phyloP scores from a whole-genome alignment of 2,113 vertebrate genomes.

The Alexandromys fortis region DNA sequence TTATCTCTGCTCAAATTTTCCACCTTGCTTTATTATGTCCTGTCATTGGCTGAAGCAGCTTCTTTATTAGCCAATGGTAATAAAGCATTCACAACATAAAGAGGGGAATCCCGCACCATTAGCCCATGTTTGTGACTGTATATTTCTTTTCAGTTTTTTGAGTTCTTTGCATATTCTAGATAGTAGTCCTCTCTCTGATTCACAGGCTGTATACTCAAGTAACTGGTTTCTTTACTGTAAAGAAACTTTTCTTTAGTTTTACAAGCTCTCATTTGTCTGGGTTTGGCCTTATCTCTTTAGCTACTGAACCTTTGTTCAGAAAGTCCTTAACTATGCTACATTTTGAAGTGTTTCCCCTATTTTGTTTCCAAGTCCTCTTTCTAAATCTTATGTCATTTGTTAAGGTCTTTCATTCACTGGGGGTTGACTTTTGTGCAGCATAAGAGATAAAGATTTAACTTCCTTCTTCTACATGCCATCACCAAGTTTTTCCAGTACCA shows the following conservation, averaged over 20 bases:
- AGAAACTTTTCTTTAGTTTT: background rate
- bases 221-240: background rate
- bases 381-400: background rate
- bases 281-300: background rate
- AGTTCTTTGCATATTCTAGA: background rate
- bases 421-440: background rate
- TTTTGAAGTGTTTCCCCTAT: background rate
- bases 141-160: background rate
- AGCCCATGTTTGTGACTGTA: background rate
- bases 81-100: no score
- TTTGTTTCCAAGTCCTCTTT: background rate
- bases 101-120: background rate
- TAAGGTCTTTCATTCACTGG: background rate
- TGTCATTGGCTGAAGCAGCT: no score
- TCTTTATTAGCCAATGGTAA: no score
- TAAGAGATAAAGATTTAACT: no score
- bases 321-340: background rate
- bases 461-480: background rate
- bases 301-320: background rate
- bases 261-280: background rate
- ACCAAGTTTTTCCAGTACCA: no score
- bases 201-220: background rate
- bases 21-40: no score
- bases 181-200: background rate
- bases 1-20: no score